Conservation (phyloP, 2,888 invertebrate species). For the Temnothorax rugatulus region DNA sequence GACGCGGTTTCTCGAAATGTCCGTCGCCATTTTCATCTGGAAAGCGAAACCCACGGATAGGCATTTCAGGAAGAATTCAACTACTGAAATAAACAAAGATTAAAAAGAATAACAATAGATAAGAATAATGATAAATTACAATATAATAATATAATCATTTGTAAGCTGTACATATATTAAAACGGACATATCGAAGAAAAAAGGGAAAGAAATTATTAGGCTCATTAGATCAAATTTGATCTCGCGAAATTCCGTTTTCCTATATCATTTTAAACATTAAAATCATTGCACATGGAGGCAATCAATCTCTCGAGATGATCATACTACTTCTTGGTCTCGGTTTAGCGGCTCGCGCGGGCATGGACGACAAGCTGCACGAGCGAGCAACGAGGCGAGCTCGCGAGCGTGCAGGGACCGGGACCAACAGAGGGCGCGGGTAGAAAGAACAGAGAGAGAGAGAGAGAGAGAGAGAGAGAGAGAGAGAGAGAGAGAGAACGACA, state of each 20-base stretch:
- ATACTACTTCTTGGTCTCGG: constrained; percentile 52
- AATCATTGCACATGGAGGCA: neutral
- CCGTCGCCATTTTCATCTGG: constrained; percentile 8
- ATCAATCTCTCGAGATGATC: constrained; percentile 33
- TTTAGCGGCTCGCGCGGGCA: constrained; percentile 46
- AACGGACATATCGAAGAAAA: neutral
- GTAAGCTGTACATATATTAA: neutral
- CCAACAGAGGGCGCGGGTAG: constrained; percentile 62
- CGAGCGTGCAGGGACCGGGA: constrained; percentile 44
- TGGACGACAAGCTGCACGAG: constrained; percentile 47
- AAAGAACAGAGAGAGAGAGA: constrained; percentile 47
- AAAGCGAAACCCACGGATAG: neutral
- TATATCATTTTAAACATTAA: neutral
- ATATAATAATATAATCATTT: neutral
- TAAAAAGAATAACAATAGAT: too few relatives aligned
- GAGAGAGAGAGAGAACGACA: constrained; percentile 57
- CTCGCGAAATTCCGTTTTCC: neutral
- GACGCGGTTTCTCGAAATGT: neutral
- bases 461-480: constrained; percentile 39
- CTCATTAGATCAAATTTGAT: neutral
- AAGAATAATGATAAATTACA: neutral
- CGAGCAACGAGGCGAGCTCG: constrained; percentile 44
- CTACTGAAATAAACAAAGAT: neutral
- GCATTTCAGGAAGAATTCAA: neutral
- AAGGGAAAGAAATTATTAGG: neutral